Conservation (phyloP, 1,140 invertebrate species). For the Parasteatoda tepidariorum region DNA sequence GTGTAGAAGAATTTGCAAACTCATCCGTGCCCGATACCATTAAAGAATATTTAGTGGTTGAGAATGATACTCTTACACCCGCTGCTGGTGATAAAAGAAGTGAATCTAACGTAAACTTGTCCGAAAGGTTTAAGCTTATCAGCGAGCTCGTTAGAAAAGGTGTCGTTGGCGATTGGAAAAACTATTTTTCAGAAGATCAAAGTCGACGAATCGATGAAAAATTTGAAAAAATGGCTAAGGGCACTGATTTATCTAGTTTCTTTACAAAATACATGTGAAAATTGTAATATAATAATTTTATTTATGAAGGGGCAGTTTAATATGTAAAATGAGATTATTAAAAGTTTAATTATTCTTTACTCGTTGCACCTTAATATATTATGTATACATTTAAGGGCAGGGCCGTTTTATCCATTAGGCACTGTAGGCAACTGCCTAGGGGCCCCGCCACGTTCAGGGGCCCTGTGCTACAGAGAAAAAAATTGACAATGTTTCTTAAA, state of each 20-base stretch:
- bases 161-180: constrained; percentile 70
- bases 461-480: too few relatives aligned
- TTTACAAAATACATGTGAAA: constrained; percentile 28
- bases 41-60: background rate
- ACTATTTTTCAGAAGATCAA: constrained; percentile 68
- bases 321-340: too few relatives aligned
- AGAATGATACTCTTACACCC: constrained; percentile 6
- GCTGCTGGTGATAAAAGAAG: constrained; percentile 24
- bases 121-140: background rate
- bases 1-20: background rate
- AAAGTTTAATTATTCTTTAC: too few relatives aligned
- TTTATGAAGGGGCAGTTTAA: too few relatives aligned
- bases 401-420: too few relatives aligned
- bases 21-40: background rate
- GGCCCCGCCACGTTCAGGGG: too few relatives aligned
- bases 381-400: too few relatives aligned
- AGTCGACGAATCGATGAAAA: constrained; percentile 67
- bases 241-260: constrained; percentile 19
- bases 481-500: too few relatives aligned
- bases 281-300: too few relatives aligned
- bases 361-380: too few relatives aligned
- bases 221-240: constrained; percentile 64
- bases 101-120: background rate
- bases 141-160: constrained; percentile 65
- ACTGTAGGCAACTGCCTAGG: too few relatives aligned